Conservation (phyloP, 1,140 invertebrate species). For the Akabosia matsudoensis region DNA sequence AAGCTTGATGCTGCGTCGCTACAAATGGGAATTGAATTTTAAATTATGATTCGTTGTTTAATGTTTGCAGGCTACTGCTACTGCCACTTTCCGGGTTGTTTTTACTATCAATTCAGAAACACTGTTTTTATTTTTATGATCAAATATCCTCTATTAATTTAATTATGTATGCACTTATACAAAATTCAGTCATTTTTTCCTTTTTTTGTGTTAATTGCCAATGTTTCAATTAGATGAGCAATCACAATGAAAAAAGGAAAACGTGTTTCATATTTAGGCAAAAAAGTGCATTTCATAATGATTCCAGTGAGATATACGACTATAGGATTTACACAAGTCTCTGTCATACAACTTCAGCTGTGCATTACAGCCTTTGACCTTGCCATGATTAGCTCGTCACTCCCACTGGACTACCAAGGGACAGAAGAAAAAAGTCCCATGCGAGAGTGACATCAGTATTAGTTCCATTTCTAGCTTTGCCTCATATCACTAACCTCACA, state of each 20-base stretch:
- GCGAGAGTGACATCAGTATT: background rate
- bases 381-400: conserved; percentile 23
- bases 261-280: no score
- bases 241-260: no score
- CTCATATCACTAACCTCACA: background rate
- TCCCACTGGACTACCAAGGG: background rate
- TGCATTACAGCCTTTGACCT: conserved; percentile 14
- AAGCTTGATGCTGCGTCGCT: background rate
- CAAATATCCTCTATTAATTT: no score
- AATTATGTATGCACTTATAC: no score
- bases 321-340: background rate
- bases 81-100: background rate
- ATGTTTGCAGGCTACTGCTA: background rate
- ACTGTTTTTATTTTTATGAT: no score
- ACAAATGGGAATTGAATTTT: conserved; percentile 20
- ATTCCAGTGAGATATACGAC: background rate
- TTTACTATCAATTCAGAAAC: background rate
- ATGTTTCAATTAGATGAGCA: no score
- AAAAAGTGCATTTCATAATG: no score
- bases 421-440: background rate
- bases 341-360: background rate
- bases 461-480: background rate
- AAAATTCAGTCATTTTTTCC: no score
- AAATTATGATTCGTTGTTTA: background rate
- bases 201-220: no score